These are phyloP conservation scores for Chorisops tibialis DNA, from an alignment of 2,888 invertebrate species.

Conservation along the genomic window DNA sequence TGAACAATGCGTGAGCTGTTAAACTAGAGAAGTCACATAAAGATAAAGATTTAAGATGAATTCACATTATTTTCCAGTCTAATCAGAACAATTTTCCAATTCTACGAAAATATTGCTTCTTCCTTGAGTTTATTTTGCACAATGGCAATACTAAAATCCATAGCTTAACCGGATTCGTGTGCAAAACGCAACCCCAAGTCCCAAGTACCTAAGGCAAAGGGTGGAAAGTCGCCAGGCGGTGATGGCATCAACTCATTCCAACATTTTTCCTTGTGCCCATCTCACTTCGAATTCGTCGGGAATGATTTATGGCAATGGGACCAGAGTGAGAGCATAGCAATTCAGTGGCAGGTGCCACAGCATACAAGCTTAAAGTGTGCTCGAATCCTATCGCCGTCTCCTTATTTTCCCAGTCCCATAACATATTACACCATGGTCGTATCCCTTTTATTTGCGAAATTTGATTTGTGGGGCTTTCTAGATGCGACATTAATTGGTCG, in stretches of 20 bases:
- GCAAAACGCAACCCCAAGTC: too few species aligned
- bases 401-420: too few species aligned
- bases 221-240: neutral
- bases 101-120: too few species aligned
- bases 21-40: too few species aligned
- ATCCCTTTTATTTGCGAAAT: conserved; percentile 30
- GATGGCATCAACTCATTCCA: neutral
- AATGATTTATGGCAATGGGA: conserved; percentile 18
- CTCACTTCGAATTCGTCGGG: conserved; percentile 7
- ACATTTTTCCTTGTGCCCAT: conserved; percentile 5
- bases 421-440: conserved; percentile 9
- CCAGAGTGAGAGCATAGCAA: neutral
- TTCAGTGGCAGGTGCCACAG: conserved; percentile 18
- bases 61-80: too few species aligned
- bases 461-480: conserved; percentile 30
- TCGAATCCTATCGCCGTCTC: too few species aligned
- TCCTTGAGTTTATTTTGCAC: too few species aligned
- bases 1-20: too few species aligned
- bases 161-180: too few species aligned
- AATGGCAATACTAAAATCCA: too few species aligned
- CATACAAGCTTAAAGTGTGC: conserved; percentile 3
- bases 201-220: neutral
- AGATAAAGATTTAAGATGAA: too few species aligned
- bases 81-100: too few species aligned
- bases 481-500: conserved; percentile 28